Evolutionary conservation across 2,888 invertebrate species (phyloP).

Genomic region (Tyria jacobaeae): DNA sequence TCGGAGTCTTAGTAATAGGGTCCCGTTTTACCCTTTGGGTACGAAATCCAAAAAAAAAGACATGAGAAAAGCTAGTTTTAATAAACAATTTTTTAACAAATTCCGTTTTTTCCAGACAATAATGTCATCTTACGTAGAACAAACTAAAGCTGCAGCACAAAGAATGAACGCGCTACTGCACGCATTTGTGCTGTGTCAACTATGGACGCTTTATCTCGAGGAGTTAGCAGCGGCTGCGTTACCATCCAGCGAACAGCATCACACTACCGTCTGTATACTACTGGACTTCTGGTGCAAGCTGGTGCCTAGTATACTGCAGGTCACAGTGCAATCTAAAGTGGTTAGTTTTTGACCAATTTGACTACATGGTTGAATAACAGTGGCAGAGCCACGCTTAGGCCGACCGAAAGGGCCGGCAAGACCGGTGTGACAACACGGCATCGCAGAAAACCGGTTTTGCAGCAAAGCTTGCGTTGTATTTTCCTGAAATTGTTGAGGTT

Average conservation of each 20-base stretch:
- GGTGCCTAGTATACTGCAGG: slow-evolving; percentile 97
- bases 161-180: slow-evolving; percentile 99
- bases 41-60: too few species aligned
- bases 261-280: slow-evolving; percentile 92
- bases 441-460: too few species aligned
- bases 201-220: slow-evolving; percentile 99
- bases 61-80: background rate
- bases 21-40: too few species aligned
- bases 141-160: slow-evolving; percentile 91
- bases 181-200: slow-evolving; percentile 98
- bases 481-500: too few species aligned
- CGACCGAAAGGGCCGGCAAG: too few species aligned
- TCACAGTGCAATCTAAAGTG: slow-evolving; percentile 92
- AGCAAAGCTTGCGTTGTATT: background rate
- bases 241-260: slow-evolving; percentile 90
- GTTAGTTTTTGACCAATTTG: slow-evolving; percentile 80
- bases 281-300: slow-evolving; percentile 99
- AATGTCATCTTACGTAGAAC: slow-evolving; percentile 98
- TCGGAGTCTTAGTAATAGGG: too few species aligned
- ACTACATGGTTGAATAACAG: too few species aligned
- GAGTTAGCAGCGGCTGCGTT: slow-evolving; percentile 90
- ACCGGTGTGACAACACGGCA: too few species aligned
- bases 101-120: slow-evolving; percentile 87
- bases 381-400: too few species aligned
- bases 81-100: background rate